Evolutionary conservation across 92 coral and sea anemone genomes (phyloP), one percentile per base, ranked within the genome.

Genomic region (Galaxea fascicularis): DNA sequence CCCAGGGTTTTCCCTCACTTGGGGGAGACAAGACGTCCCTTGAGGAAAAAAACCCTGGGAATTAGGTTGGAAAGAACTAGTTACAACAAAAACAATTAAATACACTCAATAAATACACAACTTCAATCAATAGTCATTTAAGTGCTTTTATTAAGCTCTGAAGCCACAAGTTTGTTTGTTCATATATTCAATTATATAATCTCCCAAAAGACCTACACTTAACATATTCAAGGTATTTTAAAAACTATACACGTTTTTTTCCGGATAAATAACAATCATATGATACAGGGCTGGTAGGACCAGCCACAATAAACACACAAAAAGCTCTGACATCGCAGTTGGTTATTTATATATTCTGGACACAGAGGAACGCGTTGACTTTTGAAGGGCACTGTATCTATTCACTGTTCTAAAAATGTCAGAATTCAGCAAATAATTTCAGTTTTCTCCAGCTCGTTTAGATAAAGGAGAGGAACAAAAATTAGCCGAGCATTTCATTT

Each of bases 181-280:
- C 17, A 16, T 46, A 1, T 64, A 54, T 47, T 22, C 10, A 25
- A 3, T 12, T 29, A 0, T n/a, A 27, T n/a, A n/a, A 64, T 31
- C 22, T 30, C 64, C 30, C 20, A 10, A 18, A 65, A 65, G 21
- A 14, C 46, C 25, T 47, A 10, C 41, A 18, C 45, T 21, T 30
- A 75, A 76, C 73, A 29, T 49, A 63, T 65, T 46, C 84, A 52
- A 20, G 11, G 30, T 8, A 14, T 25, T 58, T 56, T 10, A 76
- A 45, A 28, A 27, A 65, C 26, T 65, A 28, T 27, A 27, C 10
- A 66, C 14, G 51, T 47, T 18, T 59, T 26, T 8, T 24, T 31
- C 68, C 6, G 7, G 44, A 16, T 76, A 57, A 76, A 76, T 57
- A 46, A 14, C n/a, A 21, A n/a, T 7, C 16, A 47, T 10, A 63